These are phyloP conservation scores for Oligia fasciuncula DNA, from an alignment of 2,888 invertebrate species.

Conservation along the genomic window DNA sequence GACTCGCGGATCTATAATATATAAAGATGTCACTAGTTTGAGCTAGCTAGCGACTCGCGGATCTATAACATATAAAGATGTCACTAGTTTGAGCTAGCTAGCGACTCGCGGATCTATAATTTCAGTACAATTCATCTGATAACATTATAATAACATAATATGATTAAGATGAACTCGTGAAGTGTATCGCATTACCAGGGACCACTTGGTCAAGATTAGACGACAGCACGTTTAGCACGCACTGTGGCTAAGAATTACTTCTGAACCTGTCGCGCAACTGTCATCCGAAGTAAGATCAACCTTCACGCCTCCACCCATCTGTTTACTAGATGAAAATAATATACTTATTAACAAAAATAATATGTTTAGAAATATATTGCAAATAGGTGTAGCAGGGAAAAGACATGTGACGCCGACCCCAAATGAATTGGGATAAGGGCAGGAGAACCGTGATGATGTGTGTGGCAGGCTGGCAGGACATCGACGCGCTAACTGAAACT, in stretches of 20 bases:
- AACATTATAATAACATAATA: constrained; percentile 47
- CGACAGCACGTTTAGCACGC: not conserved
- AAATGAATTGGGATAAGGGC: too few relatives aligned
- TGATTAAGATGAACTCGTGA: constrained; percentile 39
- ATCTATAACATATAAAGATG: too few relatives aligned
- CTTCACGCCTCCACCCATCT: not conserved
- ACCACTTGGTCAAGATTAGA: not conserved
- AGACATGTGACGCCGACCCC: too few relatives aligned
- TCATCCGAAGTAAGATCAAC: not conserved
- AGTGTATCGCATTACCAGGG: not conserved
- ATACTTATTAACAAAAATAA: not conserved
- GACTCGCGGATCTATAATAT: too few relatives aligned
- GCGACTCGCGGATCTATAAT: not conserved
- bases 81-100: too few relatives aligned
- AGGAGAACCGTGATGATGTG: too few relatives aligned
- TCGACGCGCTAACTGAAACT: too few relatives aligned
- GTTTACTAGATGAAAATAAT: not conserved
- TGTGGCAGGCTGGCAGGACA: too few relatives aligned
- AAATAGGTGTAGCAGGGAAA: too few relatives aligned
- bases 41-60: too few relatives aligned
- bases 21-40: too few relatives aligned
- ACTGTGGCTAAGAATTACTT: not conserved
- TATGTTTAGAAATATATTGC: too few relatives aligned
- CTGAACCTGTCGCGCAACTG: not conserved
- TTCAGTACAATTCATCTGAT: constrained; percentile 29